Evolutionary conservation across 2,113 vertebrate species (phyloP).

Genomic region (Tachysurus fulvidraco): DNA sequence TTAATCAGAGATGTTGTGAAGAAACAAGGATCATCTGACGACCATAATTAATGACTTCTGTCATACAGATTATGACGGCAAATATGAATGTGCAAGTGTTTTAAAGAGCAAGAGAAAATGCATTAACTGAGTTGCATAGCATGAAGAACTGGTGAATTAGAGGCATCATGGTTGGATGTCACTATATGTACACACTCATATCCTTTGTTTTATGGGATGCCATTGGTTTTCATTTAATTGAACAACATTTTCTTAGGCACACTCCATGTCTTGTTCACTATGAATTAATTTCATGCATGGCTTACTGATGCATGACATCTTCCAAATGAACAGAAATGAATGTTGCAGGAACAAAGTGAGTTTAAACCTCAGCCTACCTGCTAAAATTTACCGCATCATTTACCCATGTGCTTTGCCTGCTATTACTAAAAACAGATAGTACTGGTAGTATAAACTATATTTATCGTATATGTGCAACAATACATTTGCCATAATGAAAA

Average conservation of each 20-base stretch:
- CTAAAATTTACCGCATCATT: conserved; percentile 21
- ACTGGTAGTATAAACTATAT: conserved; percentile 16
- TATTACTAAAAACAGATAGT: conserved; percentile 27
- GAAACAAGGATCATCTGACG: conserved; percentile 90
- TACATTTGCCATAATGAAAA: conserved; percentile 53
- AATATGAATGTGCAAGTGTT: conserved; percentile 81
- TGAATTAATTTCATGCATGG: conserved; percentile 73
- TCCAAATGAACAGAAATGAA: conserved; percentile 63
- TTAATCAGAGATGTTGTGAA: conserved; percentile 97
- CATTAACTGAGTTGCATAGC: conserved; percentile 79
- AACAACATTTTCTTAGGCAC: conserved; percentile 70
- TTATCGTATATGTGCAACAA: conserved; percentile 40
- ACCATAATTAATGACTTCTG: conserved; percentile 97
- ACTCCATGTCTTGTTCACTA: conserved; percentile 66
- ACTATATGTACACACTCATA: conserved; percentile 68
- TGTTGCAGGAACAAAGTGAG: conserved; percentile 52
- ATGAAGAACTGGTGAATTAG: conserved; percentile 64
- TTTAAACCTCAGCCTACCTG: conserved; percentile 18
- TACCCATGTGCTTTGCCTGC: conserved; percentile 5
- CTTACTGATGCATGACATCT: conserved; percentile 65
- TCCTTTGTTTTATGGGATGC: conserved; percentile 72
- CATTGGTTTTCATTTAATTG: conserved; percentile 77
- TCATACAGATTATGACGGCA: conserved; percentile 91
- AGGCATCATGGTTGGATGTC: conserved; percentile 68
- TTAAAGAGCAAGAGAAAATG: conserved; percentile 81